phyloP scores from a whole-genome alignment of 2,113 vertebrate genomes.

The Pollimyrus isidori region DNA sequence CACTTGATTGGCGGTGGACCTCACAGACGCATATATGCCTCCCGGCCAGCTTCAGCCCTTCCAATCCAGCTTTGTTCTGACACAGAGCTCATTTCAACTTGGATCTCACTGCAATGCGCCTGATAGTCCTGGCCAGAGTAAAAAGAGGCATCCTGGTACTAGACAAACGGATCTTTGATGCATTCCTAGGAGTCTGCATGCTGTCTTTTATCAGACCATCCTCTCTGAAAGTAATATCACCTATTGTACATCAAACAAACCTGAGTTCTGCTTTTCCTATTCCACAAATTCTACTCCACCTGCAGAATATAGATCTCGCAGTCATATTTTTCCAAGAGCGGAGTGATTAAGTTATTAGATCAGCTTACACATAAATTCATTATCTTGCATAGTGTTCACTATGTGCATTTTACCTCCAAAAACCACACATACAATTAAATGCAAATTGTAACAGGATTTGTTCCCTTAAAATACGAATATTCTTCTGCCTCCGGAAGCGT shows the following conservation, averaged over 20 bases:
- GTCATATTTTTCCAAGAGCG: neutral
- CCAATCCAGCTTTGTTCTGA: conserved; percentile 8
- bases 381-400: neutral
- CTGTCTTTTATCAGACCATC: conserved; percentile 43
- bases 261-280: conserved; percentile 21
- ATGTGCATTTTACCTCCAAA: neutral
- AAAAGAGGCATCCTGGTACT: conserved; percentile 30
- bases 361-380: neutral
- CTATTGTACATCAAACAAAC: conserved; percentile 43
- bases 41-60: neutral
- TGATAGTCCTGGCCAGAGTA: conserved; percentile 32
- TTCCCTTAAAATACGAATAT: neutral
- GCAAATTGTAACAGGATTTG: neutral
- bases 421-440: conserved; percentile 1
- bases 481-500: neutral
- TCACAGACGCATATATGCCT: neutral
- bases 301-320: neutral
- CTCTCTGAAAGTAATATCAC: conserved; percentile 37
- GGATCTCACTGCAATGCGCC: conserved; percentile 44
- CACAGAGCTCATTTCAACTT: conserved; percentile 37
- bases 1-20: neutral
- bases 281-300: neutral
- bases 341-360: neutral
- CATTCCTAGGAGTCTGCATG: neutral
- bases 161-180: conserved; percentile 34